Percentiles rank a stretch among this genome's conserved stretches.
Evolutionary conservation across 2,113 vertebrate species (phyloP).

Genomic region (Eudyptes chrysolophus): DNA sequence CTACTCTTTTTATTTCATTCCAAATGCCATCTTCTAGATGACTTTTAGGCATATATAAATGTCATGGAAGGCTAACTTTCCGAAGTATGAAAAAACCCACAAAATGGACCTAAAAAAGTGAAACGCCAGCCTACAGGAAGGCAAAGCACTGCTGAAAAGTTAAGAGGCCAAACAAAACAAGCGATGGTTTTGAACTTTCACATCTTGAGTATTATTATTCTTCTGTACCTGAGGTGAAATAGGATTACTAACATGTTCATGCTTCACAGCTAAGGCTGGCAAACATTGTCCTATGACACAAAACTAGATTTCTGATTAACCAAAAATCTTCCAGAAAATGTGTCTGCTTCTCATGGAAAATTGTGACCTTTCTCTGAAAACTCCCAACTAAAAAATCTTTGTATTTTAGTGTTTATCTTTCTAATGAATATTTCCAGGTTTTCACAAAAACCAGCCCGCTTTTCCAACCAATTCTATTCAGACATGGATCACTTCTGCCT

Average conservation of each 20-base stretch:
- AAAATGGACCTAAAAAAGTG: not conserved
- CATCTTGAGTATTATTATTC: not conserved
- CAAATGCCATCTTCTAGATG: not conserved
- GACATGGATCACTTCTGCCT: not conserved
- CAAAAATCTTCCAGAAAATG: not conserved
- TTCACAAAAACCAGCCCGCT: not conserved
- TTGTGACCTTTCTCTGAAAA: not conserved
- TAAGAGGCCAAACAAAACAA: not conserved
- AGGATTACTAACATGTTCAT: not conserved
- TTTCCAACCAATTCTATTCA: not conserved
- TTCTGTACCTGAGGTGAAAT: not conserved
- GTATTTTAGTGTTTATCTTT: not conserved
- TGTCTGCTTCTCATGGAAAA: not conserved
- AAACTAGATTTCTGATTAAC: not conserved
- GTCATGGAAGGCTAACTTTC: not conserved
- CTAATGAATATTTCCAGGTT: not conserved
- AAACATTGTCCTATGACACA: not conserved
- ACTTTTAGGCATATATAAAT: conserved; percentile 7
- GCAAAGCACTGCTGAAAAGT: not conserved
- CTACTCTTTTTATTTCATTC: not conserved
- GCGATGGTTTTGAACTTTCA: not conserved
- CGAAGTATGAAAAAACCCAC: not conserved
- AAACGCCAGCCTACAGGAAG: not conserved
- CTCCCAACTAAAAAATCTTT: not conserved
- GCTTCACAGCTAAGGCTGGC: not conserved